A percentile compares a stretch with the other conserved stretches of the same genome.
phyloP scores from a whole-genome alignment of 1,140 invertebrate genomes.

The Euwallacea fornicatus region DNA sequence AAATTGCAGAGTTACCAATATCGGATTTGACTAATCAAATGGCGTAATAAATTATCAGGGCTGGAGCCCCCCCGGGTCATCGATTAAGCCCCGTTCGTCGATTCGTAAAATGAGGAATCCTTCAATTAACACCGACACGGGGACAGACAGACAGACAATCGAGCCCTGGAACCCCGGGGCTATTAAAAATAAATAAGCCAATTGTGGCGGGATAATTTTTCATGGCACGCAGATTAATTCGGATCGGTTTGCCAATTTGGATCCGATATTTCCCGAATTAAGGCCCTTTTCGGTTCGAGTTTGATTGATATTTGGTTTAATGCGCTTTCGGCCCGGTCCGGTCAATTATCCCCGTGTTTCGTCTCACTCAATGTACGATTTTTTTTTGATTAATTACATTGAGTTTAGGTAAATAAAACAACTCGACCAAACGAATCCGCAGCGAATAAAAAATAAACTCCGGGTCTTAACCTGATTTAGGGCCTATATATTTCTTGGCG shows the following conservation, averaged over 20 bases:
- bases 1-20: conserved; percentile 24
- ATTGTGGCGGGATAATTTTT: conserved; percentile 34
- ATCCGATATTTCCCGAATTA: conserved; percentile 29
- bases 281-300: conserved; percentile 8
- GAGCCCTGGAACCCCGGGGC: conserved; percentile 8
- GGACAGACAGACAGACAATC: conserved; percentile 30
- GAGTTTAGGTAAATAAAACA: background rate
- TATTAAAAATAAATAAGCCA: conserved; percentile 39
- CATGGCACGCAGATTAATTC: conserved; percentile 29
- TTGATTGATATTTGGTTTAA: conserved; percentile 30
- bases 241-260: conserved; percentile 34
- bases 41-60: conserved; percentile 34
- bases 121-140: conserved; percentile 36
- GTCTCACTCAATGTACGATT: background rate
- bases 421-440: conserved; percentile 2
- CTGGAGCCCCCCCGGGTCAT: conserved; percentile 15
- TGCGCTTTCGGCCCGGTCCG: conserved; percentile 7
- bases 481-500: conserved; percentile 28
- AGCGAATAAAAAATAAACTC: conserved; percentile 22
- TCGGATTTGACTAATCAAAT: conserved; percentile 37
- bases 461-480: conserved; percentile 34
- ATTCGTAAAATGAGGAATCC: conserved; percentile 38
- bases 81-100: conserved; percentile 30
- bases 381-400: background rate
- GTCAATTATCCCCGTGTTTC: conserved; percentile 10